Evolutionary conservation across 2,888 invertebrate genomes (phyloP).

Genomic region (Sericinus montela): DNA sequence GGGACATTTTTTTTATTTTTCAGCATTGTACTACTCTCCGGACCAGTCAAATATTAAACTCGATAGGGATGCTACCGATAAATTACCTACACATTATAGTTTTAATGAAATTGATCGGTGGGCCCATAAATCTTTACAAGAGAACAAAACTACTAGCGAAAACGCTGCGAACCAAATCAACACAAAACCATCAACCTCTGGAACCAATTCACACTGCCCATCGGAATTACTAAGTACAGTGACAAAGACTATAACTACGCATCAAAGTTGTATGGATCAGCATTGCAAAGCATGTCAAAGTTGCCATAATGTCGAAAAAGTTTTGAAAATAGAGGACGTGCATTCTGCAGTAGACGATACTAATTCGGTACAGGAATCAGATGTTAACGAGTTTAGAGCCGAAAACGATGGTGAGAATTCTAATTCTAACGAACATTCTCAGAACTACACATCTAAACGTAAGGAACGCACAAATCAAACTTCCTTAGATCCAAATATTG

Average conservation of each 20-base stretch:
- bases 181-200: too few species aligned
- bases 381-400: not conserved
- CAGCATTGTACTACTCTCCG: too few species aligned
- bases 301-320: not conserved
- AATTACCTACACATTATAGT: not conserved
- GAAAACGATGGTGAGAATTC: not conserved
- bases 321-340: not conserved
- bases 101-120: not conserved
- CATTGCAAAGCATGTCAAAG: not conserved
- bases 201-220: not conserved
- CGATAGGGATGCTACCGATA: too few species aligned
- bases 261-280: not conserved
- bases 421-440: too few species aligned
- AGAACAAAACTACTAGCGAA: not conserved
- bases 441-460: not conserved
- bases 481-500: not conserved
- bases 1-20: too few species aligned
- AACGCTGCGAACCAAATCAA: too few species aligned
- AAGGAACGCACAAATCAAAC: not conserved
- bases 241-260: not conserved
- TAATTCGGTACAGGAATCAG: not conserved
- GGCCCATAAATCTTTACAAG: not conserved
- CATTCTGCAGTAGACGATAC: too few species aligned
- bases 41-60: too few species aligned
- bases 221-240: not conserved